These are phyloP conservation scores for Formica exsecta DNA, from an alignment of 1,140 invertebrate genomes.

Conservation along the genomic window DNA sequence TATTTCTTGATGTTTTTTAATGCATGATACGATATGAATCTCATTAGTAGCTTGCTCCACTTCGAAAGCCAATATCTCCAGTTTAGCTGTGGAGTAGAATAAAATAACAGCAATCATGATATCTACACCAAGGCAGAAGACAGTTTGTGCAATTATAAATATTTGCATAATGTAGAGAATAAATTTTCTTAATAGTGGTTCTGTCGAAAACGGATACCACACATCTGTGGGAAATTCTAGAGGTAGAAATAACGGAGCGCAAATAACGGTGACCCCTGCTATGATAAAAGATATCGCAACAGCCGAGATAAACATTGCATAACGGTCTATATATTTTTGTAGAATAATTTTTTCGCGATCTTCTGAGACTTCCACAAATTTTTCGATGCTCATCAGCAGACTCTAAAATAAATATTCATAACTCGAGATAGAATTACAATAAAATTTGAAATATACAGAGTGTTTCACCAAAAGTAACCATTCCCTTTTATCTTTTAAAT, in stretches of 20 bases:
- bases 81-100: constrained; percentile 12
- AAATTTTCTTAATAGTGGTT: constrained; percentile 15
- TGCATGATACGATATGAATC: background rate
- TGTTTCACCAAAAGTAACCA: too few relatives aligned
- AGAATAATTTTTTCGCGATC: constrained; percentile 40
- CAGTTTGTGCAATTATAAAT: background rate
- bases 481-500: too few relatives aligned
- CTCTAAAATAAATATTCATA: constrained; percentile 41
- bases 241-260: background rate
- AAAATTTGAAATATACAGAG: background rate
- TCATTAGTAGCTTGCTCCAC: background rate
- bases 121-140: constrained; percentile 7
- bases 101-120: constrained; percentile 18
- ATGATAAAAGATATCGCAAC: constrained; percentile 32
- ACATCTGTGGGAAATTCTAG: background rate
- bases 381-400: constrained; percentile 53
- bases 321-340: constrained; percentile 71
- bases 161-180: constrained; percentile 16
- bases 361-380: constrained; percentile 46
- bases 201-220: constrained; percentile 28
- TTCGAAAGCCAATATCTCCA: constrained; percentile 15
- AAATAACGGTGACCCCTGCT: constrained; percentile 48
- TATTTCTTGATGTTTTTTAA: constrained; percentile 30
- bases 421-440: background rate
- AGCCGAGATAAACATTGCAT: constrained; percentile 54